A percentile compares a stretch with the other conserved stretches of the same genome.
Evolutionary conservation across 1,140 invertebrate genomes (phyloP).

Genomic region (Drosophila bocki): DNA sequence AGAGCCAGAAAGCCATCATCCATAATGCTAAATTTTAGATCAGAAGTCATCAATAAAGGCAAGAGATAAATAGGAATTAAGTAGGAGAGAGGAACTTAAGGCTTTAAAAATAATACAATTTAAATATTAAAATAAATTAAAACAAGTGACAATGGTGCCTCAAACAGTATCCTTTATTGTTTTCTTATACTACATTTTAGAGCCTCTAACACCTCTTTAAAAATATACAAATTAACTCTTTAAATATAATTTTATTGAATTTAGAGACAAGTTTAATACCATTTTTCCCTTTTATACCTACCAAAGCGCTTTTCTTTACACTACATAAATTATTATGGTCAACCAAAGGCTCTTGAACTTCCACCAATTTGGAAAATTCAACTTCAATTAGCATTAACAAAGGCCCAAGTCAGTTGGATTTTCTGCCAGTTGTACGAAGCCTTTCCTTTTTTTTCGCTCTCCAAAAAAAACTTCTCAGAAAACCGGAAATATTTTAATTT

Average conservation of each 20-base stretch:
- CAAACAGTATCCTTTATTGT: neutral
- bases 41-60: slow-evolving; percentile 33
- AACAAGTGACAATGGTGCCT: neutral
- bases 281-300: too few relatives aligned
- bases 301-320: slow-evolving; percentile 9
- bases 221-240: neutral
- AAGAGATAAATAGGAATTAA: slow-evolving; percentile 5
- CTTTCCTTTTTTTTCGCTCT: neutral
- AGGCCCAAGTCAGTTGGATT: slow-evolving; percentile 33
- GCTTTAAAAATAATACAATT: neutral
- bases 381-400: slow-evolving; percentile 58
- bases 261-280: neutral
- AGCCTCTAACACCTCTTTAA: neutral
- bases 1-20: slow-evolving; percentile 10
- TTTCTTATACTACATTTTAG: neutral
- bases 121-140: neutral
- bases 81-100: neutral
- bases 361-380: slow-evolving; percentile 41
- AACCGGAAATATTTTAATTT: slow-evolving; percentile 83
- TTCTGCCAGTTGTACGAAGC: neutral
- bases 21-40: slow-evolving; percentile 43
- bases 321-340: slow-evolving; percentile 42
- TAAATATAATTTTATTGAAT: neutral
- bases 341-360: slow-evolving; percentile 16
- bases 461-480: slow-evolving; percentile 41